Evolutionary conservation across 2,797 vertebrate species (phyloP).

Genomic region (Helostoma temminkii): DNA sequence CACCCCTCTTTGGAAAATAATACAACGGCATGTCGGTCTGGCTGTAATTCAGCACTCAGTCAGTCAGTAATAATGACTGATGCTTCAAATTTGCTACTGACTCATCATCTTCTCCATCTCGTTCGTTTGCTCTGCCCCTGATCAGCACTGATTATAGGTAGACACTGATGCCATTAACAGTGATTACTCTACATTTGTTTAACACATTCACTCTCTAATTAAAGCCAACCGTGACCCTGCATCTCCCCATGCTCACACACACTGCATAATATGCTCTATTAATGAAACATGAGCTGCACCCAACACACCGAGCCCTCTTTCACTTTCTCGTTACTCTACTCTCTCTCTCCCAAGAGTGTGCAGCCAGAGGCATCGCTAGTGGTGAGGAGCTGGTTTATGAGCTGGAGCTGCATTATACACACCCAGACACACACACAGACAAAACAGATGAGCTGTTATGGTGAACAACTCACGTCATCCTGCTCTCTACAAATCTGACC

Average conservation of each 20-base stretch:
- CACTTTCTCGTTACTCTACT: slow-evolving; percentile 31
- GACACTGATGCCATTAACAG: slow-evolving; percentile 30
- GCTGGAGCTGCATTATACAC: slow-evolving; percentile 28
- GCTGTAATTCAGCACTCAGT: slow-evolving; percentile 48
- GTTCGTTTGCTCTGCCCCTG: slow-evolving; percentile 29
- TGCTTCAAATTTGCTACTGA: slow-evolving; percentile 44
- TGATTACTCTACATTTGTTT: slow-evolving; percentile 70
- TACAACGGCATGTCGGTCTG: slow-evolving; percentile 16
- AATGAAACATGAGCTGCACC: slow-evolving; percentile 67
- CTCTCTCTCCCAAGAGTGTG: slow-evolving; percentile 28
- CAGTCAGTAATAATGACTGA: slow-evolving; percentile 47
- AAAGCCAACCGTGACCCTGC: slow-evolving; percentile 55
- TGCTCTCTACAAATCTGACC: slow-evolving; percentile 60
- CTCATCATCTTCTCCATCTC: slow-evolving; percentile 49
- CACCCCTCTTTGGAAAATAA: slow-evolving; percentile 23
- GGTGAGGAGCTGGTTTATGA: slow-evolving; percentile 7
- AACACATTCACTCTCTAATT: slow-evolving; percentile 62
- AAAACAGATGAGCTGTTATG: slow-evolving; percentile 34
- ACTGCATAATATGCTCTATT: slow-evolving; percentile 39
- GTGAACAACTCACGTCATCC: slow-evolving; percentile 45
- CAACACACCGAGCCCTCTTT: slow-evolving; percentile 18
- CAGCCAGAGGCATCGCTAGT: slow-evolving; percentile 43
- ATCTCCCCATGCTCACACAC: neutral
- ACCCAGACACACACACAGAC: slow-evolving; percentile 17
- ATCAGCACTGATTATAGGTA: slow-evolving; percentile 56